Evolutionary conservation across 1,140 invertebrate genomes (phyloP), one percentile per base, ranked within the genome.

Genomic region (Drosophila persimilis): DNA sequence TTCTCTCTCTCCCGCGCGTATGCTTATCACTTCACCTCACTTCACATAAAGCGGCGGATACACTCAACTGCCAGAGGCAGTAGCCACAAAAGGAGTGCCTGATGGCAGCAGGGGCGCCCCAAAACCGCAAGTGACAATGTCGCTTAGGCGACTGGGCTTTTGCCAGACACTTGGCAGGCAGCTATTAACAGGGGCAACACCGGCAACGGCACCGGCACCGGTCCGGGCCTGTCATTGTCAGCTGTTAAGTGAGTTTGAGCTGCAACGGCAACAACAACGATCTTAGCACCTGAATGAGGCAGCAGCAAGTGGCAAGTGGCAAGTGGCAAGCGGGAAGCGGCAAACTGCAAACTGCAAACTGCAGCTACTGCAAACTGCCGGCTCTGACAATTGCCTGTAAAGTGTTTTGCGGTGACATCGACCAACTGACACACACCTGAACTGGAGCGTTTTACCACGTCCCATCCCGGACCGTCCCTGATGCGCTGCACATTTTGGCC

Each of bases 391-490:
- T 88, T 88, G 83, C 75, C 75, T 64, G 83, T 60, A 88, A 88
- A 88, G 83, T 88, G 83, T 88, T 88, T 88, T 88, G 83, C 65
- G 83, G 81, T 77, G n/a, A 65, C 56, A 52, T 69, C 81, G 83
- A 73, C 83, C 81, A 83, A 86, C 74, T 86, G 81, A 86, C 81
- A 86, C 53, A 86, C 81, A 88, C 81, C 81, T 86, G 81, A 83
- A 86, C 53, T 86, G 83, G 81, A 86, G 81, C 81, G 80, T 78
- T 73, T 61, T 59, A 44, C 57, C 70, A 73, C 77, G 73, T 66
- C 66, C 50, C 70, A 0, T 0, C 15, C 31, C 31, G n/a, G n/a
- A n/a, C n/a, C 31, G 9, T 9, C 35, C 4, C 35, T 39, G 35
- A 77, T 73, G 66, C 69, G 65, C 69, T 85, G 81, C 77, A 86